Evolutionary conservation across 2,888 invertebrate genomes (phyloP).

Genomic region (Drosophila recens): DNA sequence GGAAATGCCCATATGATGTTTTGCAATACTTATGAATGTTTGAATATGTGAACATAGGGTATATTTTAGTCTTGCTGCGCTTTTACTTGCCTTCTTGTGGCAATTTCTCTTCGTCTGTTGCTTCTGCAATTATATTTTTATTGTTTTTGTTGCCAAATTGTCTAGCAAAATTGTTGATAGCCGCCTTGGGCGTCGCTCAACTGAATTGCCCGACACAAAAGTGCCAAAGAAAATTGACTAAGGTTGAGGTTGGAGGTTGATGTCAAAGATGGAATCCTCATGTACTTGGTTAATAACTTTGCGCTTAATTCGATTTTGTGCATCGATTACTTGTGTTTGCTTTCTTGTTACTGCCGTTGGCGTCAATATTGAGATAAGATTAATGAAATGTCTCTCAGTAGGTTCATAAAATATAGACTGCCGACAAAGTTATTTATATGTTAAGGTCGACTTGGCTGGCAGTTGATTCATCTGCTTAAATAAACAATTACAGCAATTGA

Average conservation of each 20-base stretch:
- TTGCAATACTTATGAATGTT: too few species aligned
- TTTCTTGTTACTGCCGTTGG: conserved; percentile 1
- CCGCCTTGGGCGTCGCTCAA: conserved; percentile 56
- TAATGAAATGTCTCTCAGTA: conserved; percentile 20
- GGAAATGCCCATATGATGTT: too few species aligned
- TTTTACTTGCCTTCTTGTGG: not conserved
- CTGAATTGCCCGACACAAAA: conserved; percentile 33
- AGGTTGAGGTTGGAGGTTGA: not conserved
- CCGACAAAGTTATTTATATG: conserved; percentile 6
- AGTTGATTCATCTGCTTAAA: conserved; percentile 2
- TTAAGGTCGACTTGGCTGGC: not conserved
- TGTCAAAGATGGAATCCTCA: conserved; percentile 23
- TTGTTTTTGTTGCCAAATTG: conserved; percentile 72
- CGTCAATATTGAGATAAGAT: conserved; percentile 20
- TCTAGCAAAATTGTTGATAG: conserved; percentile 70
- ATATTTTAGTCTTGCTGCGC: not conserved
- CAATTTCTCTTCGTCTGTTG: conserved; percentile 18
- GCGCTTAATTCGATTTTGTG: conserved; percentile 50
- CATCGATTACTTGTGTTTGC: conserved; percentile 32
- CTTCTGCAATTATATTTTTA: conserved; percentile 72
- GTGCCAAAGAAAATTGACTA: conserved; percentile 22
- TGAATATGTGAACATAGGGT: not conserved
- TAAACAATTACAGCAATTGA: conserved; percentile 2
- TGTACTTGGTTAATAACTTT: conserved; percentile 20
- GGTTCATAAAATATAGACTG: conserved; percentile 12